A percentile compares a stretch with the other conserved stretches of the same genome.
phyloP scores from a whole-genome alignment of 1,140 invertebrate genomes.

The Drosophila kepulauana region DNA sequence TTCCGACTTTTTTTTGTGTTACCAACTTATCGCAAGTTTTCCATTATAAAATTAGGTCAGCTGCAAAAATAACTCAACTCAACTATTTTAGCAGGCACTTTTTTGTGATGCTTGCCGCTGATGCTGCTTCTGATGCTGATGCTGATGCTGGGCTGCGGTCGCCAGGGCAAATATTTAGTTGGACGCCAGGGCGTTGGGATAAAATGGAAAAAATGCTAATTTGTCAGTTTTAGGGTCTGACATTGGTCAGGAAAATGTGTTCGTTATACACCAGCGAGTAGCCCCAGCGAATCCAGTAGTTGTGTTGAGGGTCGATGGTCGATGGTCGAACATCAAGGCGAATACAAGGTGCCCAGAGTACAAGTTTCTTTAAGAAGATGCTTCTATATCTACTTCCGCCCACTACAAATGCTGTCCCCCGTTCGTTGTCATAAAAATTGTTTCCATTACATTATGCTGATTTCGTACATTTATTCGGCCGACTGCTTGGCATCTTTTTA shows the following conservation, averaged over 20 bases:
- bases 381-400: background rate
- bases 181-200: slow-evolving; percentile 52
- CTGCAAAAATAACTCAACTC: slow-evolving; percentile 82
- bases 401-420: background rate
- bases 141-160: slow-evolving; percentile 51
- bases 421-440: slow-evolving; percentile 77
- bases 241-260: slow-evolving; percentile 57
- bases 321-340: background rate
- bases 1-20: slow-evolving; percentile 35
- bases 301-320: slow-evolving; percentile 11
- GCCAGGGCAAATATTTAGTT: slow-evolving; percentile 77
- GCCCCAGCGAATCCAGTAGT: background rate
- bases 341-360: slow-evolving; percentile 20
- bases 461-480: slow-evolving; percentile 80
- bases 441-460: slow-evolving; percentile 84
- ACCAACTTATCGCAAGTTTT: slow-evolving; percentile 81
- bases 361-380: slow-evolving; percentile 17
- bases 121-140: background rate
- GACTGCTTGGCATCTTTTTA: slow-evolving; percentile 59
- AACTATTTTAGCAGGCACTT: slow-evolving; percentile 72
- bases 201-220: slow-evolving; percentile 83
- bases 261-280: background rate
- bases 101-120: slow-evolving; percentile 38
- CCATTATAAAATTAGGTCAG: slow-evolving; percentile 84
- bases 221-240: slow-evolving; percentile 82